These are phyloP conservation scores for Pluvianellus socialis DNA, from an alignment of 2,113 vertebrate species.

Conservation along the genomic window DNA sequence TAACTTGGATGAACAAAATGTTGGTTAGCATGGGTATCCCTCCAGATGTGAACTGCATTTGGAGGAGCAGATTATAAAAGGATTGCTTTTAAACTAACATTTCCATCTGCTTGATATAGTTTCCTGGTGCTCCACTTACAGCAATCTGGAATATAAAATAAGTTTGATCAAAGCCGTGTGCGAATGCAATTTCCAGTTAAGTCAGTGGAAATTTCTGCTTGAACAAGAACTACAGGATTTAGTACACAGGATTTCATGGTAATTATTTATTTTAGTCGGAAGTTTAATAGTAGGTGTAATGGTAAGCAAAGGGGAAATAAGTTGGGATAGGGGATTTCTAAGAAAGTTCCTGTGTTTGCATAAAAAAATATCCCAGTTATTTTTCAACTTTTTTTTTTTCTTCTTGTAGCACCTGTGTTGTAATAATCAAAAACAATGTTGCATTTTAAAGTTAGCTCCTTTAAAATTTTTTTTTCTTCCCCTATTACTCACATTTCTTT, in stretches of 20 bases:
- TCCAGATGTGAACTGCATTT: neutral
- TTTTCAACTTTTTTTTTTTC: neutral
- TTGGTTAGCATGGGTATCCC: neutral
- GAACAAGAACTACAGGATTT: neutral
- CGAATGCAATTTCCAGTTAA: neutral
- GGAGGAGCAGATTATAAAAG: neutral
- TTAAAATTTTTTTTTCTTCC: conserved; percentile 25
- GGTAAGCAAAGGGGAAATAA: neutral
- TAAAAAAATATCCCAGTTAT: neutral
- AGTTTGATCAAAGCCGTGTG: neutral
- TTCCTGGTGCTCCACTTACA: neutral
- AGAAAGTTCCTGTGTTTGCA: conserved; percentile 10
- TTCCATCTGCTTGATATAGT: neutral
- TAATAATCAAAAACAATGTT: conserved; percentile 35
- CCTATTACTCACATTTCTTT: conserved; percentile 44
- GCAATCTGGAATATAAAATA: neutral
- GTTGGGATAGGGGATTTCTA: neutral
- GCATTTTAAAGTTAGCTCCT: conserved; percentile 18
- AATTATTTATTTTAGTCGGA: neutral
- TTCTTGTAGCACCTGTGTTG: conserved; percentile 19
- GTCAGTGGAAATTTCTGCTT: neutral
- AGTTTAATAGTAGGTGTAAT: neutral
- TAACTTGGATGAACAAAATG: neutral
- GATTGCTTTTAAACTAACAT: neutral
- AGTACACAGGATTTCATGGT: neutral